These are phyloP conservation scores for Congeria kusceri DNA, from an alignment of 2,888 invertebrate species.

Conservation along the genomic window DNA sequence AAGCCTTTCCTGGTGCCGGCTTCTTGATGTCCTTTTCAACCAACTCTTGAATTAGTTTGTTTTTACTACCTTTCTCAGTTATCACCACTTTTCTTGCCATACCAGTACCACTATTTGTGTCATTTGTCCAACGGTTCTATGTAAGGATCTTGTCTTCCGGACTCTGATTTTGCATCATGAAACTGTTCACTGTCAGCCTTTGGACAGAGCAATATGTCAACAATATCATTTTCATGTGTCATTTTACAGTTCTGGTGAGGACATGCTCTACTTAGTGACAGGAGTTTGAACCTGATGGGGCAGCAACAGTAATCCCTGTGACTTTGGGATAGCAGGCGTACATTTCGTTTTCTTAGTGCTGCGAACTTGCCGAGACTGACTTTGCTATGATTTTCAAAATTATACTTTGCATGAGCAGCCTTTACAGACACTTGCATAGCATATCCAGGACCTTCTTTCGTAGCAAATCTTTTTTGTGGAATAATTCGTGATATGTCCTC, in stretches of 20 bases:
- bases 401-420: slow-evolving; percentile 40
- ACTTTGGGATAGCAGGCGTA: slow-evolving; percentile 27
- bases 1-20: no score
- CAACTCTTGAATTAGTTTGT: no score
- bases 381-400: slow-evolving; percentile 25
- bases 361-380: slow-evolving; percentile 38
- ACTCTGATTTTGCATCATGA: slow-evolving; percentile 22
- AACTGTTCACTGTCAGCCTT: slow-evolving; percentile 51
- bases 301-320: slow-evolving; percentile 61
- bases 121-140: slow-evolving; percentile 48
- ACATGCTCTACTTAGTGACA: slow-evolving; percentile 34
- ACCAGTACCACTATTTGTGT: background rate
- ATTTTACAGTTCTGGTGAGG: slow-evolving; percentile 22
- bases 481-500: slow-evolving; percentile 33
- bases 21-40: no score
- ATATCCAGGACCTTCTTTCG: slow-evolving; percentile 58
- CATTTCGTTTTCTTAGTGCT: slow-evolving; percentile 36
- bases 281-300: slow-evolving; percentile 50
- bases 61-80: slow-evolving; percentile 33
- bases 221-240: slow-evolving; percentile 38
- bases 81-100: slow-evolving; percentile 34
- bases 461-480: slow-evolving; percentile 51
- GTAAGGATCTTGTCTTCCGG: slow-evolving; percentile 13
- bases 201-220: slow-evolving; percentile 52
- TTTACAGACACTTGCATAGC: slow-evolving; percentile 49